Conservation (phyloP, 2,888 invertebrate species). For the Lymantria monacha region DNA sequence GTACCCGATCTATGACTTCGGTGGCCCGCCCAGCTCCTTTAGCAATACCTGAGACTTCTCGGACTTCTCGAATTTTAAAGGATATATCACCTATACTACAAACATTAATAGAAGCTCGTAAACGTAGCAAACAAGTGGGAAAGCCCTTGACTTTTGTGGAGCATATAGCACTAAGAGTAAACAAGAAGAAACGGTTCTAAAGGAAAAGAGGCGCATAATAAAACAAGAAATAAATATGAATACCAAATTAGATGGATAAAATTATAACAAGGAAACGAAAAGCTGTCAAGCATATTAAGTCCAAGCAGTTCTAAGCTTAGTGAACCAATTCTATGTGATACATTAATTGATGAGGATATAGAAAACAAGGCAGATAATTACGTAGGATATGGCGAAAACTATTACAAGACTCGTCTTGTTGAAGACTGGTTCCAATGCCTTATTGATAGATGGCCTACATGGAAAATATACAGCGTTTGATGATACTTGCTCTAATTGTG, state of each 20-base stretch:
- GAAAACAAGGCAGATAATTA: neutral
- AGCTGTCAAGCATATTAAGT: neutral
- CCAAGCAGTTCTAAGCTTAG: neutral
- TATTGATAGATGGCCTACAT: neutral
- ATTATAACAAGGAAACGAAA: neutral
- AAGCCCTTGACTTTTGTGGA: no score
- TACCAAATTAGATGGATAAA: neutral
- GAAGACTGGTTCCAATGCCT: slow-evolving; percentile 6
- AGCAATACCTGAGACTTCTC: no score
- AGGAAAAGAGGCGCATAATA: no score
- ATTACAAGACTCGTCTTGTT: neutral
- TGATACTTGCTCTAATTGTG: slow-evolving; percentile 2
- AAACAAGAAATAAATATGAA: no score
- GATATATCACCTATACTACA: neutral
- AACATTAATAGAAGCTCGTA: neutral
- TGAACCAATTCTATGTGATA: neutral
- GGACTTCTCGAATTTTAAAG: no score
- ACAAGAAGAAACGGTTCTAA: no score
- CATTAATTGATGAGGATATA: neutral
- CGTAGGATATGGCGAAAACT: neutral
- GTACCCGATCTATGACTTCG: no score
- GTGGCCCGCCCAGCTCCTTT: no score
- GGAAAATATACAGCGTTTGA: slow-evolving; percentile 5
- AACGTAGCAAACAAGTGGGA: no score
- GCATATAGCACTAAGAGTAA: no score